Percentiles rank a stretch among this genome's conserved stretches.
Conservation (phyloP, 1,140 invertebrate genomes). For the Himalopsyche phryganea region DNA sequence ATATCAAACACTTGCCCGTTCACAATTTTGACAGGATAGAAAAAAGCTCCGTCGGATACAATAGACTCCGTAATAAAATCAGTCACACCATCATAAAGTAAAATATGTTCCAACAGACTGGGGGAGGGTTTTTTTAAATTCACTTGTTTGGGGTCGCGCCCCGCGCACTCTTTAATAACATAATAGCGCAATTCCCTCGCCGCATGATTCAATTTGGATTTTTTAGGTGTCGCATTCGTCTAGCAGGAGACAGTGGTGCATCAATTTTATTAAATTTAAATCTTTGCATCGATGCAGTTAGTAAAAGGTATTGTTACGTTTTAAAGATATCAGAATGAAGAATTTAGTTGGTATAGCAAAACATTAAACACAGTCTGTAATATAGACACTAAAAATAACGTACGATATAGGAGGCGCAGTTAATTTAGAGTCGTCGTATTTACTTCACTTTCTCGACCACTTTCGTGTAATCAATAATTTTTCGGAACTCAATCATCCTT, state of each 20-base stretch:
- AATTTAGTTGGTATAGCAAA: too few species aligned
- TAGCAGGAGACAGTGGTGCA: not conserved
- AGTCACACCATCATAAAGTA: conserved; percentile 33
- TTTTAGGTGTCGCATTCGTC: conserved; percentile 47
- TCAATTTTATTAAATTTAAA: conserved; percentile 1
- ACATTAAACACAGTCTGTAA: too few species aligned
- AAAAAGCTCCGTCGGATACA: conserved; percentile 17
- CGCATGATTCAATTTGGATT: conserved; percentile 59
- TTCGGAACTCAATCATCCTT: too few species aligned
- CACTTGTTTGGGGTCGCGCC: conserved; percentile 44
- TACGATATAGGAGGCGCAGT: too few species aligned
- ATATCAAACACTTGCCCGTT: conserved; percentile 24
- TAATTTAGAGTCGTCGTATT: too few species aligned
- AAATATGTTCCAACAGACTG: conserved; percentile 27
- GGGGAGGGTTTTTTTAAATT: conserved; percentile 23
- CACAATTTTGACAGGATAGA: conserved; percentile 26
- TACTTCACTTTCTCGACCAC: too few species aligned
- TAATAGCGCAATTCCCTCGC: conserved; percentile 58
- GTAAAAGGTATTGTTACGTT: too few species aligned
- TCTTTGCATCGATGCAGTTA: too few species aligned
- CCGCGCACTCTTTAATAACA: conserved; percentile 57
- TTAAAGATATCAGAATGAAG: too few species aligned
- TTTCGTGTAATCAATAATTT: too few species aligned
- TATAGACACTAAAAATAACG: too few species aligned
- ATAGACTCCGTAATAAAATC: conserved; percentile 29